These are phyloP conservation scores for Macaria notata DNA, from an alignment of 2,888 invertebrate species.

Conservation along the genomic window DNA sequence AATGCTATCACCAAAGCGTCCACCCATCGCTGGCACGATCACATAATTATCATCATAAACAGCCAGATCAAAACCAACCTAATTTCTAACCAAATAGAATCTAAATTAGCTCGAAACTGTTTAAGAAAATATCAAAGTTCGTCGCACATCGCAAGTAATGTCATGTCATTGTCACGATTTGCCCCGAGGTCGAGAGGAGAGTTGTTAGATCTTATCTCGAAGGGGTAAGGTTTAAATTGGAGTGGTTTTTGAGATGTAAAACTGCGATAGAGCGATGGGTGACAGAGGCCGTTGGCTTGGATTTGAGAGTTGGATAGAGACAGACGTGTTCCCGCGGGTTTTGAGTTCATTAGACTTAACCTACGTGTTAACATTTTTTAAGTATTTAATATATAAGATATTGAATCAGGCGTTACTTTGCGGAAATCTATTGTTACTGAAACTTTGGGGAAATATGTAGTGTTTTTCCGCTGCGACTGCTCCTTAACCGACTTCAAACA, in stretches of 20 bases:
- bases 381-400: no score
- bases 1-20: slow-evolving; percentile 34
- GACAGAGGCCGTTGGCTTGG: slow-evolving; percentile 33
- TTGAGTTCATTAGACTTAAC: background rate
- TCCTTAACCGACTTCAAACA: no score
- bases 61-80: slow-evolving; percentile 10
- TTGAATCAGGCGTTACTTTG: no score
- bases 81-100: background rate
- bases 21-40: slow-evolving; percentile 35
- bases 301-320: background rate
- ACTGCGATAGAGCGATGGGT: slow-evolving; percentile 35
- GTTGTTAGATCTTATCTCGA: slow-evolving; percentile 35
- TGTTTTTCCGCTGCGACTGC: no score
- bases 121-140: slow-evolving; percentile 15
- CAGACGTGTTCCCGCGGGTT: slow-evolving; percentile 25
- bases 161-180: slow-evolving; percentile 58
- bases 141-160: slow-evolving; percentile 41
- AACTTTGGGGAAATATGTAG: no score
- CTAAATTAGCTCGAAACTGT: slow-evolving; percentile 1
- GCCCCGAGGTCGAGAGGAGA: slow-evolving; percentile 38
- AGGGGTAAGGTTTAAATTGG: slow-evolving; percentile 39
- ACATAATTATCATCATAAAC: slow-evolving; percentile 27
- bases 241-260: slow-evolving; percentile 31
- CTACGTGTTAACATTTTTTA: no score
- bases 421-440: no score